Base-by-base conservation (phyloP, 2,113 vertebrate genomes). In the Rhegmatorhina hoffmannsi region DNA sequence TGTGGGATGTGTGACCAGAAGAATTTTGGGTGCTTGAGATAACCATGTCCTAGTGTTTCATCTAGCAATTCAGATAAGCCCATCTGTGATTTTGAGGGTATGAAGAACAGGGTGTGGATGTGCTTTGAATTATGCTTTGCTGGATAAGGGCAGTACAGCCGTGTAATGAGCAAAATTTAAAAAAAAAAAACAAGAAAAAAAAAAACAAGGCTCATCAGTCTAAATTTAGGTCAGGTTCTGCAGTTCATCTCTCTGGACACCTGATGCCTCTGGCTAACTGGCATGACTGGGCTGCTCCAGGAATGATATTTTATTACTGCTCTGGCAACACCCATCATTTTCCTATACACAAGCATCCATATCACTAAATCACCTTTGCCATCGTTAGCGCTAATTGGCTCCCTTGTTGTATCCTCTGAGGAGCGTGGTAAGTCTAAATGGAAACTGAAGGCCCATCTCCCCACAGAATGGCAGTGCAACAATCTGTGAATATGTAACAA, bases 341-440 rank as follows among this genome's bases (percentile, higher is more conserved):
- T 52, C 40, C 64, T 72, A 83, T 34, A 82, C 74, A 73, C 69
- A 84, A 74, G 74, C 62, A 66, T 73, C 94, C 66, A 4, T 56
- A 72, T 67, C 81, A 26, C 81, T 84, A 52, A 92, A 87, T 84
- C 96, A 91, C 87, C 87, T 87, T 81, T 96, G 69, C 87, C 81
- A 95, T 91, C 12, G 78, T 92, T 95, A 97, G 74, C 64, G 75
- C 78, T 96, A 96, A 96, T 95, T 96, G 89, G 84, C 81, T 94
- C 70, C 69, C 89, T 79, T 53, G 28, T 77, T 73, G 66, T 74
- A 72, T 19, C 62, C 84, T 91, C 9, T 0, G 53, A 91, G 84
- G 66, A 84, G 40, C 55, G 46, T n/a, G 66, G 59, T 58, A 87
- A 92, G 53, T 28, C 80, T 84, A 87, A 87, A 79, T 69, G 74